Percentiles rank a stretch among this genome's conserved stretches.
Evolutionary conservation across 2,888 invertebrate genomes (phyloP).

Genomic region (Cynaeus angustus): DNA sequence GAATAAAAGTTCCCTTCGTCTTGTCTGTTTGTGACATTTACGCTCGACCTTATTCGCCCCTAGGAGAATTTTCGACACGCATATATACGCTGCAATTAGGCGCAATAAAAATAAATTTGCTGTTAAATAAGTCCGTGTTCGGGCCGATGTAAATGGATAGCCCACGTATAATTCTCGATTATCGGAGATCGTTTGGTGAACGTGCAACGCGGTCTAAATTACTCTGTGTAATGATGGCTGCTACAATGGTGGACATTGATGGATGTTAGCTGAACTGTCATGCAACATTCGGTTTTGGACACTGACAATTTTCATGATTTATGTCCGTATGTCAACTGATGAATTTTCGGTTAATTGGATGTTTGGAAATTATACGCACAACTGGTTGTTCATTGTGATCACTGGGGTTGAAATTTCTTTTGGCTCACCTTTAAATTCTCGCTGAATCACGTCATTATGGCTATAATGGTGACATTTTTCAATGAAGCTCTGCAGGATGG

Average conservation of each 20-base stretch:
- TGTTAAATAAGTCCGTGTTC: constrained; percentile 20
- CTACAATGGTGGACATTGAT: constrained; percentile 34
- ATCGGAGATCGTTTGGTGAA: constrained; percentile 36
- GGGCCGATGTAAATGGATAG: constrained; percentile 33
- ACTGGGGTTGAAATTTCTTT: background rate
- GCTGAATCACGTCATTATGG: background rate
- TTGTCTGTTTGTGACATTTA: constrained; percentile 25
- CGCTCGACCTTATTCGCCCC: constrained; percentile 22
- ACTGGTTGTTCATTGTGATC: background rate
- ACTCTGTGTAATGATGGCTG: constrained; percentile 33
- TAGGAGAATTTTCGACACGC: constrained; percentile 18
- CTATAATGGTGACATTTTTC: constrained; percentile 18
- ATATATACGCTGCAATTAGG: constrained; percentile 51
- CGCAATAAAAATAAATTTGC: constrained; percentile 54
- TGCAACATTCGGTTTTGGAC: constrained; percentile 27
- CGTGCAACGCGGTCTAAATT: constrained; percentile 43
- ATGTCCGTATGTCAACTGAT: constrained; percentile 8
- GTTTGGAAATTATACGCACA: background rate
- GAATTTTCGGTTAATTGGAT: constrained; percentile 21
- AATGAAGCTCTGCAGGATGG: constrained; percentile 21
- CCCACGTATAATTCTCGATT: constrained; percentile 43
- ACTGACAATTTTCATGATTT: constrained; percentile 38
- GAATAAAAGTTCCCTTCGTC: background rate
- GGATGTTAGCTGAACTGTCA: constrained; percentile 36
- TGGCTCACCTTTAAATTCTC: background rate